These are phyloP conservation scores for Taenaris catops DNA, from an alignment of 2,888 invertebrate genomes.

Conservation along the genomic window DNA sequence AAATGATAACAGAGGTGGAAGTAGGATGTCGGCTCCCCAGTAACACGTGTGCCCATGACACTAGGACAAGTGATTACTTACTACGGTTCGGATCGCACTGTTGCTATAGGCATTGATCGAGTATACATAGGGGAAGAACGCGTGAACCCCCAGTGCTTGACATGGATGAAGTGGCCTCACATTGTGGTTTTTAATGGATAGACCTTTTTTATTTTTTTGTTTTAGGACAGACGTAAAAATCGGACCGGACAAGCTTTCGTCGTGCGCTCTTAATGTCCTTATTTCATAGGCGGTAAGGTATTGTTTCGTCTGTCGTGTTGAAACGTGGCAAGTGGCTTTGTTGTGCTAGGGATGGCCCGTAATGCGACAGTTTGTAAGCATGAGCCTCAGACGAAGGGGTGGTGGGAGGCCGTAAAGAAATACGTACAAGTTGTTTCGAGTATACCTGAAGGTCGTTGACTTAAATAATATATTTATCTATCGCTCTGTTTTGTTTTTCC, in stretches of 20 bases:
- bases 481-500: constrained; percentile 17
- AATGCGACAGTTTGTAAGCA: constrained; percentile 80
- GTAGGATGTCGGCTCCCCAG: too few species aligned
- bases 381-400: constrained; percentile 57
- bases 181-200: too few species aligned
- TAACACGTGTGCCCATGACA: too few species aligned
- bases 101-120: too few species aligned
- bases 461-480: constrained; percentile 53
- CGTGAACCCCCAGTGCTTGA: too few species aligned
- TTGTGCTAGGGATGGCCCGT: constrained; percentile 62
- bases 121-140: too few species aligned
- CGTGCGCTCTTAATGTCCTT: constrained; percentile 32
- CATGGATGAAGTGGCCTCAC: too few species aligned
- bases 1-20: too few species aligned
- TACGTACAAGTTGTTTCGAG: constrained; percentile 58
- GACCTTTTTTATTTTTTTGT: too few species aligned
- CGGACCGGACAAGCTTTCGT: constrained; percentile 32
- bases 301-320: constrained; percentile 29
- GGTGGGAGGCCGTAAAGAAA: constrained; percentile 59
- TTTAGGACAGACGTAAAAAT: too few species aligned
- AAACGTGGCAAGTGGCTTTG: constrained; percentile 35
- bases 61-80: too few species aligned
- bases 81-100: too few species aligned
- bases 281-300: constrained; percentile 36
- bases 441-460: constrained; percentile 56